Evolutionary conservation across 1,140 invertebrate genomes (phyloP).

Genomic region (Elymnias hypermnestra): DNA sequence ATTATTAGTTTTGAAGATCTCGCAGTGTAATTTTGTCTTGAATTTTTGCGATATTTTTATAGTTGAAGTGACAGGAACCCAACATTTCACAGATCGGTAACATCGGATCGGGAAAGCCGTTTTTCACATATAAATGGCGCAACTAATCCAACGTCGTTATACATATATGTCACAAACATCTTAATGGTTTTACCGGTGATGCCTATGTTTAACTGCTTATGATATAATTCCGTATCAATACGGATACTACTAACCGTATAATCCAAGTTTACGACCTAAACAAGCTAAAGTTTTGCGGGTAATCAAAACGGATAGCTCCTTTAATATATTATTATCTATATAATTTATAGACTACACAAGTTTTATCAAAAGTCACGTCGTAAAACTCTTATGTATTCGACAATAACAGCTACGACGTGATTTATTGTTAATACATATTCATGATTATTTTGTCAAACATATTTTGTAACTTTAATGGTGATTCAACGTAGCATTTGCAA

Average conservation of each 20-base stretch:
- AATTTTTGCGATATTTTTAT: too few species aligned
- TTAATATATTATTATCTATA: slow-evolving; percentile 47
- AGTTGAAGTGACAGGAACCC: too few species aligned
- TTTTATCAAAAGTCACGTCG: slow-evolving; percentile 33
- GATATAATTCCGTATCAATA: neutral
- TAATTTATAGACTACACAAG: slow-evolving; percentile 46
- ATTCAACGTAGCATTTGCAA: slow-evolving; percentile 56
- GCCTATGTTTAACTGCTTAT: too few species aligned
- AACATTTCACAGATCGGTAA: too few species aligned
- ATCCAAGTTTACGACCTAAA: slow-evolving; percentile 42
- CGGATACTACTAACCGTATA: slow-evolving; percentile 8
- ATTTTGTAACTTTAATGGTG: slow-evolving; percentile 48
- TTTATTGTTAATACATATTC: slow-evolving; percentile 39
- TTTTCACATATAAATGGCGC: too few species aligned
- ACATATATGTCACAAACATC: too few species aligned
- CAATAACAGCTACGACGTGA: slow-evolving; percentile 23
- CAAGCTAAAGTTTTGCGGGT: slow-evolving; percentile 40
- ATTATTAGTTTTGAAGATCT: too few species aligned
- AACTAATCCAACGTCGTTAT: too few species aligned
- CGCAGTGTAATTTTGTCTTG: too few species aligned
- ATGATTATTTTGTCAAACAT: slow-evolving; percentile 48
- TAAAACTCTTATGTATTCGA: slow-evolving; percentile 31
- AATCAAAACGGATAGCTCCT: slow-evolving; percentile 34
- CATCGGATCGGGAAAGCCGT: too few species aligned
- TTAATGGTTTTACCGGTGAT: too few species aligned